A percentile compares a stretch with the other conserved stretches of the same genome.
phyloP scores from a whole-genome alignment of 1,140 invertebrate genomes.

The Pseudomyrmex gracilis region DNA sequence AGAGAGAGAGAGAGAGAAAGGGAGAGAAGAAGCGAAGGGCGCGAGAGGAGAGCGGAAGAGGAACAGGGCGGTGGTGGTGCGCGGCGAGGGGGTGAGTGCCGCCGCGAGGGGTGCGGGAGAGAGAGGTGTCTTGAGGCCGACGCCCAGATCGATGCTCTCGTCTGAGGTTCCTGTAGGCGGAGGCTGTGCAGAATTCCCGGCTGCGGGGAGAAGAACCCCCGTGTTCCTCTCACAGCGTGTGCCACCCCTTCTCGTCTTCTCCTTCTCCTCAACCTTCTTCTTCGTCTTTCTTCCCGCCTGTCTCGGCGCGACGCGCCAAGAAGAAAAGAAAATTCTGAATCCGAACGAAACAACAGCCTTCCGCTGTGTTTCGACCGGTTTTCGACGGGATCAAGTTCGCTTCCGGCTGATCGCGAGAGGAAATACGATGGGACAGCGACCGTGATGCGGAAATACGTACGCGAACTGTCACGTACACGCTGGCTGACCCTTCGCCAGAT shows the following conservation, averaged over 20 bases:
- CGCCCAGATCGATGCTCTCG: slow-evolving; percentile 82
- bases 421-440: slow-evolving; percentile 35
- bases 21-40: slow-evolving; percentile 34
- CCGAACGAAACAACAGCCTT: slow-evolving; percentile 22
- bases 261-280: slow-evolving; percentile 22
- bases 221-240: slow-evolving; percentile 47
- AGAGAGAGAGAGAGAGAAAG: slow-evolving; percentile 14
- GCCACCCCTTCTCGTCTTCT: slow-evolving; percentile 34
- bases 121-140: slow-evolving; percentile 79
- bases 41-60: slow-evolving; percentile 58
- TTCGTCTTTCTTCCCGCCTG: slow-evolving; percentile 28
- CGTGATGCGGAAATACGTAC: slow-evolving; percentile 41
- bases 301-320: background rate
- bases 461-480: slow-evolving; percentile 35
- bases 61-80: slow-evolving; percentile 53
- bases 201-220: slow-evolving; percentile 59
- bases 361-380: slow-evolving; percentile 8
- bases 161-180: slow-evolving; percentile 79
- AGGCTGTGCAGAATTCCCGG: slow-evolving; percentile 75
- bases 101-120: slow-evolving; percentile 41
- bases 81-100: slow-evolving; percentile 39
- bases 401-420: slow-evolving; percentile 59
- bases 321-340: slow-evolving; percentile 35
- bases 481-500: slow-evolving; percentile 12
- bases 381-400: slow-evolving; percentile 49